phyloP scores from a whole-genome alignment of 2,888 invertebrate species.

The Agriopis leucophaearia region DNA sequence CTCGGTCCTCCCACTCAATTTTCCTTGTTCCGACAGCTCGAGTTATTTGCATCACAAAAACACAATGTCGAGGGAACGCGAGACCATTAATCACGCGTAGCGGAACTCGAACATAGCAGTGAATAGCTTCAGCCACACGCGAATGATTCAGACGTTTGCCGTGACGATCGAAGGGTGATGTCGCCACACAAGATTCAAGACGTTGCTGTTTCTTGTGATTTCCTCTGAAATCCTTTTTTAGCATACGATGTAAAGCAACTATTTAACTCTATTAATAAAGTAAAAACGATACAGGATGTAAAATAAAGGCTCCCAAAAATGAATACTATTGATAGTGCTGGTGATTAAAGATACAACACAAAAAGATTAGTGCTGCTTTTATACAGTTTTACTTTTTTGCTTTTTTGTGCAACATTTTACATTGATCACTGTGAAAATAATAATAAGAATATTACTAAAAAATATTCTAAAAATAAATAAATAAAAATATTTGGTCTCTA shows the following conservation, averaged over 20 bases:
- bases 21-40: constrained; percentile 84
- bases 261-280: no score
- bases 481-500: no score
- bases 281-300: no score
- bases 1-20: constrained; percentile 83
- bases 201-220: constrained; percentile 6
- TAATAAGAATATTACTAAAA: no score
- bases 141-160: constrained; percentile 79
- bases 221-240: not conserved
- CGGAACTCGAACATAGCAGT: constrained; percentile 75
- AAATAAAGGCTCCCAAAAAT: no score
- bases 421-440: no score
- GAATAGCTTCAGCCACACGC: constrained; percentile 82
- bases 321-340: no score
- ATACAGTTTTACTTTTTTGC: no score
- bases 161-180: constrained; percentile 65
- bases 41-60: constrained; percentile 87
- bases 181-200: constrained; percentile 32
- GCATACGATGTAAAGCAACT: not conserved
- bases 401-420: no score
- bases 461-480: no score
- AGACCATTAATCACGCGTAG: constrained; percentile 83
- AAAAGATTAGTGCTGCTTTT: no score
- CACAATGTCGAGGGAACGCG: constrained; percentile 84
- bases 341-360: no score